These are phyloP conservation scores for Ostrea denselamellosa DNA, from an alignment of 1,140 invertebrate genomes.

Conservation along the genomic window DNA sequence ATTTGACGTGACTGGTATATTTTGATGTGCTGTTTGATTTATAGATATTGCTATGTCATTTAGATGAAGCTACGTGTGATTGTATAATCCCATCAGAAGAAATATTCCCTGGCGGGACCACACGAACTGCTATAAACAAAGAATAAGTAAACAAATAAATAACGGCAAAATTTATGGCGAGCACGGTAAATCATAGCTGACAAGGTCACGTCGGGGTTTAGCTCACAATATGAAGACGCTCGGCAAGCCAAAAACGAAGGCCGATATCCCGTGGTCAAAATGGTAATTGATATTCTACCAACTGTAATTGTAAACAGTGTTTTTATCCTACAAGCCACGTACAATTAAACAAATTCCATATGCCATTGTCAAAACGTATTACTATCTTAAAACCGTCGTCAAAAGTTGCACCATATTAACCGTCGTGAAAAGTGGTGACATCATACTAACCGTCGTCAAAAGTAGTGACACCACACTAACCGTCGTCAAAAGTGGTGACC, in stretches of 20 bases:
- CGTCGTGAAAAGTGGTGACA: no score
- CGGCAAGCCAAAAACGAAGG: not conserved
- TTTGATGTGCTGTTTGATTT: not conserved
- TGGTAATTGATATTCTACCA: no score
- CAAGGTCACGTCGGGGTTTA: not conserved
- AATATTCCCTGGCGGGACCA: not conserved
- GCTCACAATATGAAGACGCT: not conserved
- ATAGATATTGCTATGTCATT: not conserved
- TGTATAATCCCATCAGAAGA: not conserved
- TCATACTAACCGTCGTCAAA: no score
- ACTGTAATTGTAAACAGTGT: no score
- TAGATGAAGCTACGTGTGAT: not conserved
- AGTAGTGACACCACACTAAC: no score
- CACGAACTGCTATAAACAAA: not conserved
- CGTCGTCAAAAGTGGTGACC: no score
- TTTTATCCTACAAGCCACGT: no score
- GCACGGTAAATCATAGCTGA: not conserved
- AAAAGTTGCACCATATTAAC: no score
- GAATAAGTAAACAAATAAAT: conserved; percentile 19
- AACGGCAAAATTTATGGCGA: not conserved
- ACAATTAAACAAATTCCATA: no score
- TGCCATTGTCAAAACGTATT: no score
- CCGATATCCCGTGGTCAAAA: no score
- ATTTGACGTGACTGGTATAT: not conserved
- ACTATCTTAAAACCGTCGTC: no score